Evolutionary conservation across 2,888 invertebrate species (phyloP).

Genomic region (Podotricha telesiphe): DNA sequence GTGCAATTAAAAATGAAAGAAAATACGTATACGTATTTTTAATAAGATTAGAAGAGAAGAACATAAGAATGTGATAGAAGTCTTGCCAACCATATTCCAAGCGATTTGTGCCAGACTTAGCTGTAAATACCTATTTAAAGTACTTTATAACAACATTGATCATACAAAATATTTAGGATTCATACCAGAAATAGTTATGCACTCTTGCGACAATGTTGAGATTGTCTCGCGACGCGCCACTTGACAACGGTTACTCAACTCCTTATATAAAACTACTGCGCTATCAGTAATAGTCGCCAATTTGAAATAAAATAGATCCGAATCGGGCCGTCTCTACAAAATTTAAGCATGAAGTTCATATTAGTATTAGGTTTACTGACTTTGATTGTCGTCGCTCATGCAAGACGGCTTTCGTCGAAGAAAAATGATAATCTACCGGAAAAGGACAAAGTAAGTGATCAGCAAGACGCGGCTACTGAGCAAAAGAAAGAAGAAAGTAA

Average conservation of each 20-base stretch:
- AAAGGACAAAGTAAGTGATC: conserved; percentile 56
- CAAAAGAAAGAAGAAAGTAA: conserved; percentile 78
- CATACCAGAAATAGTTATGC: conserved; percentile 22
- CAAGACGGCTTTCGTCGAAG: conserved; percentile 60
- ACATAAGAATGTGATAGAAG: too few relatives aligned
- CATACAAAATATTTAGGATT: background rate
- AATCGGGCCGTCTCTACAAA: conserved; percentile 50
- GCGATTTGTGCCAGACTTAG: background rate
- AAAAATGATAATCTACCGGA: conserved; percentile 45
- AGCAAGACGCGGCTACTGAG: conserved; percentile 69
- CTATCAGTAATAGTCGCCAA: conserved; percentile 70
- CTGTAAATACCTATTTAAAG: background rate
- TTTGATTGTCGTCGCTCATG: conserved; percentile 55
- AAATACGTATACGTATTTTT: too few relatives aligned
- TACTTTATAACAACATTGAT: background rate
- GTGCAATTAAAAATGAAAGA: too few relatives aligned
- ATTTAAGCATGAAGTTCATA: conserved; percentile 64
- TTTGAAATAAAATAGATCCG: conserved; percentile 64
- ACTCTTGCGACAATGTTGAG: conserved; percentile 60
- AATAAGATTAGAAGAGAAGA: too few relatives aligned
- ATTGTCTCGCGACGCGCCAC: conserved; percentile 66
- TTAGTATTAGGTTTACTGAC: conserved; percentile 62
- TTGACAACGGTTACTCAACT: conserved; percentile 77
- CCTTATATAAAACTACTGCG: conserved; percentile 80
- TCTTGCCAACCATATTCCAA: background rate